A percentile compares a stretch with the other conserved stretches of the same genome.
Evolutionary conservation across 2,797 vertebrate species (phyloP).

Genomic region (Syngnathus acus): DNA sequence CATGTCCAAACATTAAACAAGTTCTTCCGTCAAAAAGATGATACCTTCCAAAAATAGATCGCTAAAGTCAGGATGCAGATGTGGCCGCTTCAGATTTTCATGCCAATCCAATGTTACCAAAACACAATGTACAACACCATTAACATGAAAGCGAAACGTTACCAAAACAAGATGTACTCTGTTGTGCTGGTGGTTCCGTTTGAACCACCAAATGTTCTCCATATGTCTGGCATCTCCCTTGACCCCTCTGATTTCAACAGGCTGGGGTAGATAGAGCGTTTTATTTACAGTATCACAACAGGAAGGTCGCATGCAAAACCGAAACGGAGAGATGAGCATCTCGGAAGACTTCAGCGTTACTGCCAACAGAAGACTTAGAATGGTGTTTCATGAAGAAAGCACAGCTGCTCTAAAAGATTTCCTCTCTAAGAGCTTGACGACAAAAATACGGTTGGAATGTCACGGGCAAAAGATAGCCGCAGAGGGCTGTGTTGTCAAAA

Average conservation of each 20-base stretch:
- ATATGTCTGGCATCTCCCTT: conserved; percentile 58
- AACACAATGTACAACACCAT: conserved; percentile 49
- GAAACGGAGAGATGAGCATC: conserved; percentile 4
- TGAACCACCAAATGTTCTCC: conserved; percentile 60
- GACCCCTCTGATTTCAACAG: conserved; percentile 46
- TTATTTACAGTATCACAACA: conserved; percentile 26
- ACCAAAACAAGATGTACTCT: conserved; percentile 58
- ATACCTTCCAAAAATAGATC: conserved; percentile 9
- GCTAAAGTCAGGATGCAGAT: conserved; percentile 28
- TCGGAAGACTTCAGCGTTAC: conserved; percentile 5
- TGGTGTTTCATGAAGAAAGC: conserved; percentile 17
- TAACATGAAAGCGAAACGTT: conserved; percentile 47
- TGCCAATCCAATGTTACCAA: conserved; percentile 50
- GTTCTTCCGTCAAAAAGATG: not conserved
- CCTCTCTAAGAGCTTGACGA: not conserved
- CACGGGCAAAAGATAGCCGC: not conserved
- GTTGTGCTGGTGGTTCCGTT: conserved; percentile 47
- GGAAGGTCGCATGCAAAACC: conserved; percentile 26
- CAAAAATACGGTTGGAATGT: not conserved
- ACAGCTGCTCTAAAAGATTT: conserved; percentile 5
- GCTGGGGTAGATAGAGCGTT: conserved; percentile 26
- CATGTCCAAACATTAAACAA: not conserved
- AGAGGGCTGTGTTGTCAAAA: not conserved
- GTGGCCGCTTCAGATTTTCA: conserved; percentile 39
- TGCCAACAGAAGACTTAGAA: conserved; percentile 25